Conservation (phyloP, 1,140 invertebrate species). For the Theocolax elegans region DNA sequence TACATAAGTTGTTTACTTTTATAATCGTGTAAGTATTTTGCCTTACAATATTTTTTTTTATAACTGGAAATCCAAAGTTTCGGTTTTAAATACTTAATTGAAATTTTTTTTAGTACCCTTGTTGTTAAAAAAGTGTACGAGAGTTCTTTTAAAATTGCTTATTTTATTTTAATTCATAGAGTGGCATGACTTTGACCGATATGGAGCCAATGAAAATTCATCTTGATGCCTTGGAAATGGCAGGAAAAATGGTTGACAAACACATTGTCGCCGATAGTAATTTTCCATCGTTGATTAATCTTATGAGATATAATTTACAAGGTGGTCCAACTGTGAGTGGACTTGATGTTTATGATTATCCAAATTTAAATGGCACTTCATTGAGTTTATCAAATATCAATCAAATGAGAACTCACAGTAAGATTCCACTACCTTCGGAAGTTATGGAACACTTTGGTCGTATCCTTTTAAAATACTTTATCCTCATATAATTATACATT, state of each 20-base stretch:
- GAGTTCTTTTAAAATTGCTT: too few relatives aligned
- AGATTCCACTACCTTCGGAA: constrained; percentile 89
- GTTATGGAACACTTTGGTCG: constrained; percentile 93
- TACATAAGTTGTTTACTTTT: too few relatives aligned
- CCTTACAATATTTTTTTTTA: too few relatives aligned
- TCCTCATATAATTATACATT: too few relatives aligned
- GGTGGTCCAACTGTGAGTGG: constrained; percentile 84
- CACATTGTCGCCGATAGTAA: constrained; percentile 76
- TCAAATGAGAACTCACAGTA: constrained; percentile 83
- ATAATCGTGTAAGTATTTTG: too few relatives aligned
- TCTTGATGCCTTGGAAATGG: constrained; percentile 75
- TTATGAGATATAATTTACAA: constrained; percentile 66
- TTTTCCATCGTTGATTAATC: constrained; percentile 75
- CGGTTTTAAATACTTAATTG: too few relatives aligned
- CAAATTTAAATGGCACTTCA: constrained; percentile 76
- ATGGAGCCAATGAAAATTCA: constrained; percentile 70
- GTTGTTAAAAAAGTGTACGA: too few relatives aligned
- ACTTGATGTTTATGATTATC: constrained; percentile 90
- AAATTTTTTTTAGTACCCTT: too few relatives aligned
- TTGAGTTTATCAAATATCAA: constrained; percentile 76
- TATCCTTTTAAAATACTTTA: constrained; percentile 78
- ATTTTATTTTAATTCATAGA: too few relatives aligned
- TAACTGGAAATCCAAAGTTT: too few relatives aligned
- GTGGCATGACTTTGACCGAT: constrained; percentile 44
- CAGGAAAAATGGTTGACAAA: constrained; percentile 79